Evolutionary conservation across 2,888 invertebrate genomes (phyloP), one percentile per base, ranked within the genome.

Genomic region (Aleiodes alternator): DNA sequence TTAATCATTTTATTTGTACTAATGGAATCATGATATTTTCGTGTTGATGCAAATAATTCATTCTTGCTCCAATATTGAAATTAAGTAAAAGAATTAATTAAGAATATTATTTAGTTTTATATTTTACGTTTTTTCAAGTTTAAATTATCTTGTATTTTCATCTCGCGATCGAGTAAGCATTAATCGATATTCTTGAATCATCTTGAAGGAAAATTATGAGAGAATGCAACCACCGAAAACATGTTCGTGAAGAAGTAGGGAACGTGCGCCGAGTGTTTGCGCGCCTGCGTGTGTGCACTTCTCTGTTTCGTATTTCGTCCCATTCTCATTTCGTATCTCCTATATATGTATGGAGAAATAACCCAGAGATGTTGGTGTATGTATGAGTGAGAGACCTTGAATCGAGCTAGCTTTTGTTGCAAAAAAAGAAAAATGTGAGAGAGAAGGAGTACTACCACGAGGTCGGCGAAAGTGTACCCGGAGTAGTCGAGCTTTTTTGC

Each of bases 391-490:
- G 48, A 48, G 88, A 88, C 89, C 89, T 88, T 89, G 89, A 89
- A 88, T 88, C 89, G 85, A 85, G 86, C 87, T 16, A 87, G 89
- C 88, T 87, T 89, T 89, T 87, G 88, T 89, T 88, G 88, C 87
- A 48, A 48, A 64, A 31, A 57, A 48, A 64, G n/a, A 57, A 31
- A 31, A 14, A 12, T 34, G 34, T 6, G 57, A 57, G 34, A 64
- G 64, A 43, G 31, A 12, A 88, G 85, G 86, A 84, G 85, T 84
- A 23, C 86, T 84, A 85, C 86, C 88, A 87, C 88, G 88, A 88
- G 88, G 88, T 88, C 88, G 87, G 88, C 88, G 88, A 89, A 88
- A 88, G 89, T 88, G 86, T 88, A 88, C 87, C 87, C 89, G 85
- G 85, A 84, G 68, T 51, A 51, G 51, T 51, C 6, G 83, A 82